Conservation (phyloP, 2,113 vertebrate species). For the Tylochromis polylepis region DNA sequence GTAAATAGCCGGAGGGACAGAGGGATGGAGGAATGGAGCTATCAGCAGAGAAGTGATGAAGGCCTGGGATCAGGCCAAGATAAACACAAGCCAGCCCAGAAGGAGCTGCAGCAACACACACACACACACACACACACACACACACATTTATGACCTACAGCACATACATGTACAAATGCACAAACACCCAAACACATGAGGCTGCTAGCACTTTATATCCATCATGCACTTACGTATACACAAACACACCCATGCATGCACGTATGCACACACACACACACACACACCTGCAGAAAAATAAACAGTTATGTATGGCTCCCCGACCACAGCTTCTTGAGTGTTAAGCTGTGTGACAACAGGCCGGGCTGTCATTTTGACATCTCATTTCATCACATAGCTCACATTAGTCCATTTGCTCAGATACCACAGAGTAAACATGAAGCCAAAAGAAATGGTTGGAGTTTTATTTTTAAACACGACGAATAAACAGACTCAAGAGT, state of each 20-base stretch:
- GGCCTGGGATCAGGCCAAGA: constrained; percentile 71
- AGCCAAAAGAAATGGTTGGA: constrained; percentile 30
- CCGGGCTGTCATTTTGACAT: constrained; percentile 48
- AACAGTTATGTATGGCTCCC: constrained; percentile 22
- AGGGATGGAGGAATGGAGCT: constrained; percentile 67
- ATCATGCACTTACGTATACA: neutral
- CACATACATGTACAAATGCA: constrained; percentile 4
- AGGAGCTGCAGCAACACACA: constrained; percentile 47
- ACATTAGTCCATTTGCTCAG: constrained; percentile 47
- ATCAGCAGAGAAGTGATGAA: constrained; percentile 77
- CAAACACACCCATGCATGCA: neutral
- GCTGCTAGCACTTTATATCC: constrained; percentile 4
- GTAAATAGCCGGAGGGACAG: constrained; percentile 71
- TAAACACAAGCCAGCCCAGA: constrained; percentile 68
- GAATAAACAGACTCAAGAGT: constrained; percentile 17
- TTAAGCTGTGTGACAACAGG: constrained; percentile 62
- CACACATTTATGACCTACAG: neutral
- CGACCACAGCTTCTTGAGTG: constrained; percentile 49
- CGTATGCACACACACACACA: neutral
- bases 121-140: neutral
- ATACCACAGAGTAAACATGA: constrained; percentile 54
- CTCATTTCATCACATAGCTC: constrained; percentile 65
- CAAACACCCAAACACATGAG: neutral
- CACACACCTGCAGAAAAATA: constrained; percentile 45
- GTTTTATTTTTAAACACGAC: constrained; percentile 37